Conservation (phyloP, 2,888 invertebrate genomes). For the Slavum lentiscoides region DNA sequence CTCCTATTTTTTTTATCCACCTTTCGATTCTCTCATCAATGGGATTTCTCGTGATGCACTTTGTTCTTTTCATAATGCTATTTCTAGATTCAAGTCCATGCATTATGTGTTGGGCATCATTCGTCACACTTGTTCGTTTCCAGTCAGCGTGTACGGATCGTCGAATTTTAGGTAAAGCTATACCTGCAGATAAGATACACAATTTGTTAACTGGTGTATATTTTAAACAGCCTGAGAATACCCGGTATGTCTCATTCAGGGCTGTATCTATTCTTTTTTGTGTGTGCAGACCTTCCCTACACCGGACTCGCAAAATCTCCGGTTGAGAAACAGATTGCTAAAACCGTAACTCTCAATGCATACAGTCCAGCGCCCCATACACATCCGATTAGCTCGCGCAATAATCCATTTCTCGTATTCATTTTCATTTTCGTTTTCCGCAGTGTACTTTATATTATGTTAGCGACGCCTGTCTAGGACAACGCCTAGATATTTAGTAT, state of each 20-base stretch:
- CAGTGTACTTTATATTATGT: too few species aligned
- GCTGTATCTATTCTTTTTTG: background rate
- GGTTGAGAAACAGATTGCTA: background rate
- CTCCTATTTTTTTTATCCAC: background rate
- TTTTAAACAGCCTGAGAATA: background rate
- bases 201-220: background rate
- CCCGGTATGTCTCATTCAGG: background rate
- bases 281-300: background rate
- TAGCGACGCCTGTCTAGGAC: too few species aligned
- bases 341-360: background rate
- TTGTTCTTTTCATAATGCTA: background rate
- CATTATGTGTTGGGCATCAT: too few species aligned
- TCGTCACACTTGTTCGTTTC: too few species aligned
- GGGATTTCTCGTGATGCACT: background rate
- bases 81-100: background rate
- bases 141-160: too few species aligned
- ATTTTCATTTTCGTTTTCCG: too few species aligned
- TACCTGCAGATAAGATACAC: background rate
- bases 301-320: background rate
- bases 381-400: too few species aligned
- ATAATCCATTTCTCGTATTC: too few species aligned
- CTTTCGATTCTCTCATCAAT: slow-evolving; percentile 3
- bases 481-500: too few species aligned
- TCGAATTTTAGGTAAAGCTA: too few species aligned
- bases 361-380: background rate